These are phyloP conservation scores for Ichneumoninae sp. DNA, from an alignment of 2,888 invertebrate species.

Conservation along the genomic window DNA sequence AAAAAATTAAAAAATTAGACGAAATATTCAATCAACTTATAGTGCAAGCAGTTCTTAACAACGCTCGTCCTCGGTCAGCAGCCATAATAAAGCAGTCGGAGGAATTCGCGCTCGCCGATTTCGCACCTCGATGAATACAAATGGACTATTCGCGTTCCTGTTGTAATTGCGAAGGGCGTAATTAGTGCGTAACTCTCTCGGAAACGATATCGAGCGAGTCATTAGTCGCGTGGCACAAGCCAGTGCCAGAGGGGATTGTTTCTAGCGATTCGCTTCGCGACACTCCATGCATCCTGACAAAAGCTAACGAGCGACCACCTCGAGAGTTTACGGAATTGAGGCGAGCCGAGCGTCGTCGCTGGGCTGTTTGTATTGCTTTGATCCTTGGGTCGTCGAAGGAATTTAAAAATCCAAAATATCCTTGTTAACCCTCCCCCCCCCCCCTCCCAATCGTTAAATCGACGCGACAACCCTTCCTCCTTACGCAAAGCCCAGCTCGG, in stretches of 20 bases:
- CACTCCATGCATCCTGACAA: constrained; percentile 59
- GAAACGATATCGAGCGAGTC: constrained; percentile 61
- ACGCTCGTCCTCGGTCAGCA: constrained; percentile 25
- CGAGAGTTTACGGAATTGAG: constrained; percentile 30
- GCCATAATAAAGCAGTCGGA: constrained; percentile 3
- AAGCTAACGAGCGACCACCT: constrained; percentile 64
- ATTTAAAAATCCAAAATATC: constrained; percentile 8
- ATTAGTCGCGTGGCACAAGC: constrained; percentile 58
- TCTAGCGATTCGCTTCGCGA: constrained; percentile 62
- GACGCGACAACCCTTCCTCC: background rate
- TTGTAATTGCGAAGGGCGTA: constrained; percentile 62
- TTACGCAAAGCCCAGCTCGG: too few relatives aligned
- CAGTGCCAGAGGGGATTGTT: constrained; percentile 47
- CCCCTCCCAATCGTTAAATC: background rate
- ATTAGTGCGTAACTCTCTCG: constrained; percentile 64
- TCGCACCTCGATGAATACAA: constrained; percentile 52
- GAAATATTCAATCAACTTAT: background rate
- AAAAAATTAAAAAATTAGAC: background rate
- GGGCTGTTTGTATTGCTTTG: background rate
- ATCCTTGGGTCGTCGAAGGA: constrained; percentile 11
- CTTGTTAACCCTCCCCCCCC: background rate
- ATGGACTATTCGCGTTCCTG: constrained; percentile 57
- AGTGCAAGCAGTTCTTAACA: constrained; percentile 1
- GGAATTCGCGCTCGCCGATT: constrained; percentile 16
- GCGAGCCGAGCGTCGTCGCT: constrained; percentile 40